Evolutionary conservation across 1,140 invertebrate genomes (phyloP).

Genomic region (fruit fly (Drosophila melanogaster)): Release_6_plus_ISO1_MT NT_033779.5:16607001-16607500

Average conservation of each 20-base stretch:
- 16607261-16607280: background rate
- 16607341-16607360: background rate
- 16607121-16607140: background rate
- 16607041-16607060: conserved; percentile 13
- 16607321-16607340: background rate
- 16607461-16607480: conserved; percentile 18
- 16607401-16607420: conserved; percentile 1
- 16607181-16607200: background rate
- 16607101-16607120: conserved; percentile 27
- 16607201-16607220: no score
- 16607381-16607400: background rate
- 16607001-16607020: background rate
- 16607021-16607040: background rate
- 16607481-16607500: conserved; percentile 22
- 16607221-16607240: background rate
- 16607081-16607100: conserved; percentile 9
- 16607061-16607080: conserved; percentile 27
- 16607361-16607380: background rate
- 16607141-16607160: background rate
- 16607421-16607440: conserved; percentile 4
- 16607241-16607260: background rate
- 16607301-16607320: background rate
- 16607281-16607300: background rate
- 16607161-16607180: conserved; percentile 8
- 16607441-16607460: background rate